Evolutionary conservation across 2,113 vertebrate genomes (phyloP).

Genomic region (Recurvirostra avosetta): DNA sequence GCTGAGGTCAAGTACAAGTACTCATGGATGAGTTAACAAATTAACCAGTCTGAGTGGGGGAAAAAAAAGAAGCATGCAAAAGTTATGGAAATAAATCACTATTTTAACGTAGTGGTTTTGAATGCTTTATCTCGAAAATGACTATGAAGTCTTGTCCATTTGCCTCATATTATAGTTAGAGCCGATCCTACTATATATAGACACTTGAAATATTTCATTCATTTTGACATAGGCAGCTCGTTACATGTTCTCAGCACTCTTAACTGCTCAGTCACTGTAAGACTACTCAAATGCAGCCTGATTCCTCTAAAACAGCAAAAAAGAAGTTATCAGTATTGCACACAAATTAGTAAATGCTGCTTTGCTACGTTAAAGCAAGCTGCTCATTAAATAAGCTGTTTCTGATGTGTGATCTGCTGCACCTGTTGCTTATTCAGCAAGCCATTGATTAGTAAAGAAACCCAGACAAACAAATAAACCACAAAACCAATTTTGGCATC

Average conservation of each 20-base stretch:
- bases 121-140: background rate
- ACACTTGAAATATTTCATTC: background rate
- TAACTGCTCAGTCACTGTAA: background rate
- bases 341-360: background rate
- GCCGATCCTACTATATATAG: background rate
- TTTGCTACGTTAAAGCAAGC: background rate
- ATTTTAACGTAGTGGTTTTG: background rate
- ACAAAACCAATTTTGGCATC: background rate
- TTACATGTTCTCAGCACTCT: background rate
- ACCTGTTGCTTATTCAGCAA: background rate
- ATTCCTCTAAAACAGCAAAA: background rate
- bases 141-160: background rate
- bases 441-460: background rate
- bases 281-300: no score
- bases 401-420: background rate
- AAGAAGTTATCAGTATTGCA: background rate
- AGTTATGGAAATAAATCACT: background rate
- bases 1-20: background rate
- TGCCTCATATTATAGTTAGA: background rate
- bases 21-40: background rate
- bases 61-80: background rate
- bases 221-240: background rate
- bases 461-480: background rate
- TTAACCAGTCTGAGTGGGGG: background rate
- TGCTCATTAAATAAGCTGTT: background rate